Base-by-base conservation (phyloP, 2,797 vertebrate genomes). In the Knipowitschia caucasica region DNA sequence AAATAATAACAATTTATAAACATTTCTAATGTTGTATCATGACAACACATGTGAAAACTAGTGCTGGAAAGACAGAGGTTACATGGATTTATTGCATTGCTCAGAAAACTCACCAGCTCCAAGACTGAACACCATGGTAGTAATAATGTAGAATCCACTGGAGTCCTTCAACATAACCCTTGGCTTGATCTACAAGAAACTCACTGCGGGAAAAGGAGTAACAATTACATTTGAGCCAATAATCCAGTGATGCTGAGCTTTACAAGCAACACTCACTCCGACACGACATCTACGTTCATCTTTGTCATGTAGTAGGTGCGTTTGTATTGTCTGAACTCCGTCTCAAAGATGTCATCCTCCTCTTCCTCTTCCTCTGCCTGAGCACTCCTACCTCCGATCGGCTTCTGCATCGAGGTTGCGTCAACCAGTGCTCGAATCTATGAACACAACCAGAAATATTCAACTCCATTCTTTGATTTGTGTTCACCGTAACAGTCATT, bases 131-230 rank as follows among this genome's bases (percentile, higher is more conserved):
- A 58, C 97, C 97, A 14, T 99, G 95, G 77, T 98, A 99, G 69
- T 99, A 99, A 80, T 99, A 99, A 82, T 98, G 96, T 30, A 99
- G 92, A 85, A 99, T 95, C 97, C 97, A 99, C 63, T 99, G 97
- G 86, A 99, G 97, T 38, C 95, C 97, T 78, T 94, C 94, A 53
- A 99, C 92, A 11, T 99, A 99, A 81, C 95, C 96, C 65, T 86
- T 85, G 58, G 95, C 95, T 82, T 98, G 97, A 42, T 84, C 77
- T 60, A 94, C 94, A 56, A 99, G 87, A 82, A 99, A 99, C 44
- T 95, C 95, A 71, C 97, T 99, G 78, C n/a, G 14, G 62, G 35
- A 78, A 61, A 69, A 49, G 12, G 25, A 39, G 61, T 15, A 46
- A 65, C 0, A 20, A 0, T 51, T 7, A n/a, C 2, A 9, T 25